Conservation (phyloP, 2,888 invertebrate species). For the Drosophila merina region DNA sequence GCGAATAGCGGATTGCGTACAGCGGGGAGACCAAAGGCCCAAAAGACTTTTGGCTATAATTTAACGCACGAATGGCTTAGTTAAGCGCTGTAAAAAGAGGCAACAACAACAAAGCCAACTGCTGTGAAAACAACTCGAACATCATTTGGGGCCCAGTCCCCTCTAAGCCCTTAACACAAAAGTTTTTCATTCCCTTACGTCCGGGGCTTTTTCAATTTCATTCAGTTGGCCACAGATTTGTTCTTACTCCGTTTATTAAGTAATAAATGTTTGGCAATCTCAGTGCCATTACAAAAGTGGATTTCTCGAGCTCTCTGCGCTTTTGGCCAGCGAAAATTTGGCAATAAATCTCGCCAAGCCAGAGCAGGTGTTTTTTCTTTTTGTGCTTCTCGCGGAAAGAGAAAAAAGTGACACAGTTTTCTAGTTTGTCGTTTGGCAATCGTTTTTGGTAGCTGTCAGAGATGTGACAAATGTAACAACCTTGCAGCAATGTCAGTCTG, state of each 20-base stretch:
- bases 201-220: conserved; percentile 59
- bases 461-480: conserved; percentile 59
- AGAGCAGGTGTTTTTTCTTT: conserved; percentile 46
- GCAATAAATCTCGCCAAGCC: conserved; percentile 49
- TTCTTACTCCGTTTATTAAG: conserved; percentile 61
- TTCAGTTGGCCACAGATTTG: conserved; percentile 13
- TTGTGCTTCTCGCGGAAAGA: conserved; percentile 25
- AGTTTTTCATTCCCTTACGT: conserved; percentile 37
- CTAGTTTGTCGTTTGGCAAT: conserved; percentile 57
- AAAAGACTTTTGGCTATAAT: conserved; percentile 62
- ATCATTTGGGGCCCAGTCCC: conserved; percentile 55
- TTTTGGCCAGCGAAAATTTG: conserved; percentile 32
- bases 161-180: conserved; percentile 61
- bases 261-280: conserved; percentile 71
- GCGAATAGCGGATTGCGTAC: conserved; percentile 5
- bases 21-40: conserved; percentile 20
- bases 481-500: conserved; percentile 42
- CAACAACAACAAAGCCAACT: conserved; percentile 21
- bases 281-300: conserved; percentile 52
- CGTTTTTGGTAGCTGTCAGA: conserved; percentile 56
- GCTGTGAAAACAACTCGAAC: conserved; percentile 34
- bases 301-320: conserved; percentile 29
- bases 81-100: conserved; percentile 63
- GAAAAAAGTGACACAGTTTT: conserved; percentile 57
- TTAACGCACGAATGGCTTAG: conserved; percentile 73